Evolutionary conservation across 2,113 vertebrate species (phyloP), one percentile per base, ranked within the genome.

Genomic region (Chlamydotis undulata): DNA sequence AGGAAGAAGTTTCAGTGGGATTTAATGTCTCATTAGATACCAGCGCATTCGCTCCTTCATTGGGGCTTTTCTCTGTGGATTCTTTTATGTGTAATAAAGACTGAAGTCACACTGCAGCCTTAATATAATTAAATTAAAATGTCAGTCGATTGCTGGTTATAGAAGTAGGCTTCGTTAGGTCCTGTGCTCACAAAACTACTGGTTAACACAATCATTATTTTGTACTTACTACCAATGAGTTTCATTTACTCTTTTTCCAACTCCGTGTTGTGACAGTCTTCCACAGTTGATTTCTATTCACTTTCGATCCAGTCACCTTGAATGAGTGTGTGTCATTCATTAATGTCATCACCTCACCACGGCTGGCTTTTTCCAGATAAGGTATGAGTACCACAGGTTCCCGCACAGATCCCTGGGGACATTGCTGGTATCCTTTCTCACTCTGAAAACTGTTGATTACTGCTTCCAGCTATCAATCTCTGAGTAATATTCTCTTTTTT

Each of bases 51-150:
- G 0, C 35, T 91, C 56, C 78, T 61, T 56, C 29, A 35, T 25
- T 19, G 13, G 37, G 55, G 49, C 60, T 91, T 94, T 89, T 37
- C 89, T 95, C 76, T 84, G 19, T 84, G 52, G 56, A 75, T 89
- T 87, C 80, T 89, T 95, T 49, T 39, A 29, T 56, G 73, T 82
- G 69, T 71, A 75, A 78, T 68, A 45, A 71, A 89, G 83, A 70
- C 80, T 7, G 5, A 78, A 89, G 87, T 89, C 91, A 84, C 33
- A 1, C 65, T 87, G 74, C 87, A 89, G 89, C 52, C 60, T 81
- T 89, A 64, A 64, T 75, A 49, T 47, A 78, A 82, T 84, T 92
- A 64, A 94, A 60, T 92, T 89, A 82, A 89, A 94, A 75, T 41
- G 57, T 71, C 89, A 81, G 53, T 89, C 86, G 90, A 2, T 52